Conservation (phyloP, 2,888 invertebrate genomes). For the Euplagia quadripunctaria region DNA sequence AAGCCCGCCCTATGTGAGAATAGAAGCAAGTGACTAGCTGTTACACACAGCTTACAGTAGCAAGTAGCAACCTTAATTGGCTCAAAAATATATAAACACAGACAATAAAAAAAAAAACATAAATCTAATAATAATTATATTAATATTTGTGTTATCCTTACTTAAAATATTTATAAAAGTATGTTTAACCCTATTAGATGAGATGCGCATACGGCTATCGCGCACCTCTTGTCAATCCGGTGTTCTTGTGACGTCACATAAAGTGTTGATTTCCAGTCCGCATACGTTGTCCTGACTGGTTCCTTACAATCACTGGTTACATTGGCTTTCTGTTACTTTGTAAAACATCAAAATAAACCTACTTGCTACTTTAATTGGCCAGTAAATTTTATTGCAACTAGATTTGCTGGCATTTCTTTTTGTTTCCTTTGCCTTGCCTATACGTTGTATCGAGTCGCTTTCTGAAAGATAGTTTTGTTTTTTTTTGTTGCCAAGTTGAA, state of each 20-base stretch:
- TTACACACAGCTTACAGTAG: no score
- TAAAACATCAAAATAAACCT: slow-evolving; percentile 32
- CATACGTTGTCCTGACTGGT: slow-evolving; percentile 36
- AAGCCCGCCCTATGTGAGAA: no score
- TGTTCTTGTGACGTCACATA: slow-evolving; percentile 48
- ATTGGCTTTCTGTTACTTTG: slow-evolving; percentile 39
- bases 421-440: slow-evolving; percentile 2
- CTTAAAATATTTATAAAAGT: background rate
- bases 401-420: slow-evolving; percentile 3
- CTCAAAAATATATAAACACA: no score
- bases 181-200: background rate
- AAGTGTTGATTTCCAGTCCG: slow-evolving; percentile 43
- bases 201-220: slow-evolving; percentile 7
- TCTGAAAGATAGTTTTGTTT: slow-evolving; percentile 1
- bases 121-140: no score
- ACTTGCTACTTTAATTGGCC: slow-evolving; percentile 46
- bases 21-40: no score
- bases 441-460: background rate
- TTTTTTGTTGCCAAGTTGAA: slow-evolving; percentile 4
- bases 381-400: slow-evolving; percentile 30
- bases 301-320: slow-evolving; percentile 16
- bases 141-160: background rate
- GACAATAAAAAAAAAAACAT: no score
- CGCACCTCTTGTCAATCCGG: slow-evolving; percentile 40
- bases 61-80: no score